Evolutionary conservation across 2,113 vertebrate genomes (phyloP).

Genomic region (Cyphomyrus discorhynchus): DNA sequence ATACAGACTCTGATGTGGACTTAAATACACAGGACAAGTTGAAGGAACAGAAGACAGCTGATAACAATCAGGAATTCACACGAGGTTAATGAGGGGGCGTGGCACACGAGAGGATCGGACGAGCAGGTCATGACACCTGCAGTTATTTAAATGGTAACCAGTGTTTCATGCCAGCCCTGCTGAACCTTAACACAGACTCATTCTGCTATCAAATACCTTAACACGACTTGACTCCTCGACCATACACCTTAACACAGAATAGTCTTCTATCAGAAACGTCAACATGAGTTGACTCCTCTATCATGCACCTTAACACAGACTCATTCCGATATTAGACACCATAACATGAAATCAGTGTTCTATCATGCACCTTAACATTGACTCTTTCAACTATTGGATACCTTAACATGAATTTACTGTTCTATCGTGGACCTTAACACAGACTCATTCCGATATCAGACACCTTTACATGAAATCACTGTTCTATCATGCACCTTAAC

Average conservation of each 20-base stretch:
- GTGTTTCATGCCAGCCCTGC: background rate
- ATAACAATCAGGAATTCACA: no score
- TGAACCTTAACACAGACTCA: background rate
- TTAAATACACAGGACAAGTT: no score
- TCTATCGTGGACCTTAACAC: background rate
- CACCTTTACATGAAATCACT: background rate
- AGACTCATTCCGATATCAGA: background rate
- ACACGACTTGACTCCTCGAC: background rate
- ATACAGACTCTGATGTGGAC: no score
- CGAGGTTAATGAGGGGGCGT: no score
- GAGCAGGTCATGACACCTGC: no score
- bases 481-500: background rate
- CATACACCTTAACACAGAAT: background rate
- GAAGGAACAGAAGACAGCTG: no score
- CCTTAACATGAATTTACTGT: background rate
- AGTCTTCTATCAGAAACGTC: background rate
- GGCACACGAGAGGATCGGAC: no score
- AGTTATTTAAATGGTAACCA: background rate
- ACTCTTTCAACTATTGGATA: background rate
- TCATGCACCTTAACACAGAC: background rate
- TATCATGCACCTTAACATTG: background rate
- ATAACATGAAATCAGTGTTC: background rate
- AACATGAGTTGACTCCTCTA: background rate
- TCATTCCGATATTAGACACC: background rate
- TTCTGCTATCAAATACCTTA: background rate